These are phyloP conservation scores for Helicoverpa armigera DNA, from an alignment of 1,140 invertebrate species.

Conservation along the genomic window DNA sequence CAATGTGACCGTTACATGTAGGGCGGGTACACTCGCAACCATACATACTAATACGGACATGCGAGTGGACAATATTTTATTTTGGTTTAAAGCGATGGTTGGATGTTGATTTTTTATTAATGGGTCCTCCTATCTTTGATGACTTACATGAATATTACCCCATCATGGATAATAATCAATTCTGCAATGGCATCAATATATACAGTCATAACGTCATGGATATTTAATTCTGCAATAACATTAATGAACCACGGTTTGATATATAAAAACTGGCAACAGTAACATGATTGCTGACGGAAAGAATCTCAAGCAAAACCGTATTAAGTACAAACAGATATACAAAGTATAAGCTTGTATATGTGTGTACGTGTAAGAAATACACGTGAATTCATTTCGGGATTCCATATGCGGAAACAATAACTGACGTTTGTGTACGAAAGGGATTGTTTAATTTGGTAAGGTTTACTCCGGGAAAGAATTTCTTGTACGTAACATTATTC, in stretches of 20 bases:
- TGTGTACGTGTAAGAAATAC: background rate
- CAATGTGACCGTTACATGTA: conserved; percentile 10
- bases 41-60: background rate
- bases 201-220: no score
- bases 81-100: background rate
- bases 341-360: no score
- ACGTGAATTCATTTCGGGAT: conserved; percentile 30
- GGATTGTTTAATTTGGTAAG: conserved; percentile 29
- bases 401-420: conserved; percentile 31
- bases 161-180: no score
- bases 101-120: background rate
- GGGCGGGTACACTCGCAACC: background rate
- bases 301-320: no score
- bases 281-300: no score
- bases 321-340: no score
- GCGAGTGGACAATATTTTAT: background rate
- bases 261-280: no score
- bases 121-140: no score
- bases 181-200: no score
- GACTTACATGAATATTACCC: no score
- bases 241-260: no score
- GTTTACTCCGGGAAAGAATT: conserved; percentile 12
- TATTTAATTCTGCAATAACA: no score
- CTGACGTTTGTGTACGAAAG: conserved; percentile 24
- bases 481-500: background rate